Evolutionary conservation across 2,797 vertebrate species (phyloP).

Genomic region (Poeciliopsis gracilis): DNA sequence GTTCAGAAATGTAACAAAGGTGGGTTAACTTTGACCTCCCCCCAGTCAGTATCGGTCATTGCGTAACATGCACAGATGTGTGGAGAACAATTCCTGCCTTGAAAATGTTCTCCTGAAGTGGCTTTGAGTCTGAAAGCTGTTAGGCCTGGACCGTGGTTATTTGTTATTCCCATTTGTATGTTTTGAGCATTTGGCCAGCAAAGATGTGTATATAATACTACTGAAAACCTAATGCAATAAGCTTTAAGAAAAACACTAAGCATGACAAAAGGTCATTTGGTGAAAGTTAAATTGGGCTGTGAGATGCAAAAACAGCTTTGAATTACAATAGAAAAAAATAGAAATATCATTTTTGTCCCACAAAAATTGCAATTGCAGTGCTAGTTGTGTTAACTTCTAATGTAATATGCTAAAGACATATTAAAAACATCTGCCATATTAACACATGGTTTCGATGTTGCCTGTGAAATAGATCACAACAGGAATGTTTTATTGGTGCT

Average conservation of each 20-base stretch:
- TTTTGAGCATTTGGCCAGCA: background rate
- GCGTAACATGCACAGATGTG: background rate
- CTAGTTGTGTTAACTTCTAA: background rate
- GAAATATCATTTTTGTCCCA: background rate
- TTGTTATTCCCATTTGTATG: background rate
- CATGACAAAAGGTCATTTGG: background rate
- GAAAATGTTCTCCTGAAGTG: background rate
- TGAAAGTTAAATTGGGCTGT: background rate
- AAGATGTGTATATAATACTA: background rate
- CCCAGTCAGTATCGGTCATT: background rate
- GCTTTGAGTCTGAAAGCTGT: background rate
- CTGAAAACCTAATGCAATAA: background rate
- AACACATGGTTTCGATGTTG: background rate
- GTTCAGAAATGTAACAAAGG: background rate
- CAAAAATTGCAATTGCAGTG: background rate
- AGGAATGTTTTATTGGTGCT: background rate
- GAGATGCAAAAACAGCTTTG: background rate
- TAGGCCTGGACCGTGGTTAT: background rate
- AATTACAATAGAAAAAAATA: background rate
- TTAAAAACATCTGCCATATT: background rate
- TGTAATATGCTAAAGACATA: background rate
- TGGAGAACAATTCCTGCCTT: background rate
- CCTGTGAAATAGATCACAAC: background rate
- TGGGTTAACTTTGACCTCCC: slow-evolving; percentile 3
- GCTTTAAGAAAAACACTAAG: background rate